A percentile compares a stretch with the other conserved stretches of the same genome.
Conservation (phyloP, 2,888 invertebrate species). For the Cristatella mucedo region DNA sequence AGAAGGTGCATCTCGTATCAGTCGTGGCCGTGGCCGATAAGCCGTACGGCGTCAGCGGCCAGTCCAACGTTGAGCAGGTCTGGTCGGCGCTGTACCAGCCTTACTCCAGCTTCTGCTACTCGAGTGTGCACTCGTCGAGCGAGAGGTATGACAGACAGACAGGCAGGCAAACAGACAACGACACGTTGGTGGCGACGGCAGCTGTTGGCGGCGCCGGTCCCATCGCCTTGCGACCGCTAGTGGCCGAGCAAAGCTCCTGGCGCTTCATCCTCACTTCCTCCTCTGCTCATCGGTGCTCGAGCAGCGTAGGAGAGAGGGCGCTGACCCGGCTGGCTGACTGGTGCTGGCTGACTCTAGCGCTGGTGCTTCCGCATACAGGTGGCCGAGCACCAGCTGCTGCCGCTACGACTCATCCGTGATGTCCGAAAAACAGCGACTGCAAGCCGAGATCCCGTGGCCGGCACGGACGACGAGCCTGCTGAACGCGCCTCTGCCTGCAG, state of each 20-base stretch:
- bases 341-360: background rate
- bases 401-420: constrained; percentile 26
- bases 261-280: background rate
- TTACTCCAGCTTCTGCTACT: constrained; percentile 35
- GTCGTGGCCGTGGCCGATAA: constrained; percentile 32
- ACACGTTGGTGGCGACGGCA: too few species aligned
- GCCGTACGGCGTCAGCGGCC: constrained; percentile 26
- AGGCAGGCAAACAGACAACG: constrained; percentile 6
- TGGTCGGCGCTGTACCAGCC: constrained; percentile 33
- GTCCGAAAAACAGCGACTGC: constrained; percentile 25
- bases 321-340: too few species aligned
- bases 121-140: constrained; percentile 21
- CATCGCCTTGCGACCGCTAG: too few species aligned
- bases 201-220: too few species aligned
- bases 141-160: constrained; percentile 12
- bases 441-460: constrained; percentile 6
- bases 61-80: constrained; percentile 33
- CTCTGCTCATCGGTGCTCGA: background rate
- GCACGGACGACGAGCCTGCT: constrained; percentile 31
- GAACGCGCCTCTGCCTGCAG: constrained; percentile 25
- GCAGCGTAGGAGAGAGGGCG: background rate
- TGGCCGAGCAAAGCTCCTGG: too few species aligned
- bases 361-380: constrained; percentile 15
- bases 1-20: constrained; percentile 26
- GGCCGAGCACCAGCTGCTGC: constrained; percentile 31